Conservation (phyloP, 2,113 vertebrate species). For the Syrrhaptes paradoxus region DNA sequence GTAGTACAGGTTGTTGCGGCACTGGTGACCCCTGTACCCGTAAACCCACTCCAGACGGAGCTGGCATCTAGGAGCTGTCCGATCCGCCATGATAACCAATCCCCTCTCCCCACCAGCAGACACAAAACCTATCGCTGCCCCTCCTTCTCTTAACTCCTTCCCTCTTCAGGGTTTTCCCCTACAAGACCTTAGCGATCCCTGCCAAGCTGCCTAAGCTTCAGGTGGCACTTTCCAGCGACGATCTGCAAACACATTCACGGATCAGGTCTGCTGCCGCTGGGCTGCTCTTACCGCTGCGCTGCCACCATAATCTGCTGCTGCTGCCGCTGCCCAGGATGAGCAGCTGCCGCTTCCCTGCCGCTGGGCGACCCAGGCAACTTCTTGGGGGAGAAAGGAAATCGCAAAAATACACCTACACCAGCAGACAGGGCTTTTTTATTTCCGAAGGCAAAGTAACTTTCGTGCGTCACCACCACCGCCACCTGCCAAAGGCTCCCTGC, state of each 20-base stretch:
- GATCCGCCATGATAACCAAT: conserved; percentile 87
- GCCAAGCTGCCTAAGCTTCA: conserved; percentile 61
- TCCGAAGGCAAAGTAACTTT: conserved; percentile 1
- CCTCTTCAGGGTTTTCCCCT: neutral
- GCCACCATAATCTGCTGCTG: conserved; percentile 74
- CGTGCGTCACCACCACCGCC: conserved; percentile 15
- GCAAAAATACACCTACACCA: neutral
- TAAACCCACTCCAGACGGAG: conserved; percentile 97
- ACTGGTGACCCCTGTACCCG: conserved; percentile 97
- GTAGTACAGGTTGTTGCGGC: conserved; percentile 98
- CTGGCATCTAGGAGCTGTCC: conserved; percentile 93
- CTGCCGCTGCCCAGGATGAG: conserved; percentile 45
- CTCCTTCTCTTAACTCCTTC: conserved; percentile 4
- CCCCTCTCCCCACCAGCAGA: conserved; percentile 36
- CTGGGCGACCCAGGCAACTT: conserved; percentile 46
- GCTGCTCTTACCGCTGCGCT: neutral
- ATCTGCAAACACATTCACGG: conserved; percentile 36
- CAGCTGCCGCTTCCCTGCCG: conserved; percentile 48
- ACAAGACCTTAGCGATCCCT: neutral
- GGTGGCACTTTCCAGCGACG: conserved; percentile 36
- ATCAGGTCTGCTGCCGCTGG: neutral
- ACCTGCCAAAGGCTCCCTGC: conserved; percentile 19
- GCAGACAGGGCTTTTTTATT: neutral
- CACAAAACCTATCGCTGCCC: neutral
- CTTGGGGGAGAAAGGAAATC: neutral